Evolutionary conservation across 2,797 vertebrate genomes (phyloP).

Genomic region (Poeciliopsis paucimaculata): DNA sequence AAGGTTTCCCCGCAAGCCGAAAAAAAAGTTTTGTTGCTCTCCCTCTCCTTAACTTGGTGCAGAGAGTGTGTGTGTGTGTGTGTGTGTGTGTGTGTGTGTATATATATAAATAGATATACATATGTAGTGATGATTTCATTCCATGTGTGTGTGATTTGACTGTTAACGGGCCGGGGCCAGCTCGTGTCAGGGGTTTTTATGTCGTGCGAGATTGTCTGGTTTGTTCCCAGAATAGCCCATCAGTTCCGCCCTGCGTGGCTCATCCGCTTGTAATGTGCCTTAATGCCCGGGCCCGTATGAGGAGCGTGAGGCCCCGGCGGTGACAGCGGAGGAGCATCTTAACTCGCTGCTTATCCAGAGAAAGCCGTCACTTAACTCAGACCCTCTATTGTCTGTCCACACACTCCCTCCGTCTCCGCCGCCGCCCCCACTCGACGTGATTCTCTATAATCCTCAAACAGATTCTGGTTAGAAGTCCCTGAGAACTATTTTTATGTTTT

Average conservation of each 20-base stretch:
- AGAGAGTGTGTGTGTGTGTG: constrained; percentile 41
- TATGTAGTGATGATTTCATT: constrained; percentile 75
- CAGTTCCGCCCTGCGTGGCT: constrained; percentile 81
- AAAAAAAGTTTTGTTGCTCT: constrained; percentile 52
- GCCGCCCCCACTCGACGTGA: constrained; percentile 62
- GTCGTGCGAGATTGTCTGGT: constrained; percentile 80
- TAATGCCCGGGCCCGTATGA: constrained; percentile 80
- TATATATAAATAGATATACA: too few species aligned
- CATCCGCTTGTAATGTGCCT: constrained; percentile 82
- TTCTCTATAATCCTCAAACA: constrained; percentile 86
- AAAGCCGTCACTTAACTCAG: constrained; percentile 82
- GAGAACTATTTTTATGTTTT: constrained; percentile 86
- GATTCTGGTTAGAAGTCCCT: constrained; percentile 89
- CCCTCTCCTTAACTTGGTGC: constrained; percentile 63
- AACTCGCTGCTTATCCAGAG: constrained; percentile 81
- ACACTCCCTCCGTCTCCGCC: constrained; percentile 73
- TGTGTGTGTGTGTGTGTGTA: neutral
- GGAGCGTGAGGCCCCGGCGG: constrained; percentile 74
- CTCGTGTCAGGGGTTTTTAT: constrained; percentile 79
- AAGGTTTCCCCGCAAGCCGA: constrained; percentile 44
- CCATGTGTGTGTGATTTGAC: constrained; percentile 77
- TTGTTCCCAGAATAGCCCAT: constrained; percentile 82
- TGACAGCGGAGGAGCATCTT: constrained; percentile 81
- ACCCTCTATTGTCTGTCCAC: constrained; percentile 77
- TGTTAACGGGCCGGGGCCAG: constrained; percentile 78